A percentile compares a stretch with the other conserved stretches of the same genome.
Conservation (phyloP, 2,113 vertebrate species). For the Amia ocellicauda region DNA sequence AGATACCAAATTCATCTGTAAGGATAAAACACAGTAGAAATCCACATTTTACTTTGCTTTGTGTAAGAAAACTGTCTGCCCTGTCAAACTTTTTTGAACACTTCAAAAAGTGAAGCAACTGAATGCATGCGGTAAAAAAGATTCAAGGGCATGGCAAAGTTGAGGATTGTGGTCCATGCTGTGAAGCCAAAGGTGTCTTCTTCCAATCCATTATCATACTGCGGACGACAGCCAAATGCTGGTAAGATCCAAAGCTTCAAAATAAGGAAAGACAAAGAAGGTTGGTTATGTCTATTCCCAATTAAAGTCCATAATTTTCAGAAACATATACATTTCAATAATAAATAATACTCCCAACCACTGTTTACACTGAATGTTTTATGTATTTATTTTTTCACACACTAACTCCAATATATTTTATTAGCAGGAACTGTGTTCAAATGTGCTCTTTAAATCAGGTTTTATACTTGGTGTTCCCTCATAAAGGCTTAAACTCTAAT, state of each 20-base stretch:
- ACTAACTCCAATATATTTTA: no score
- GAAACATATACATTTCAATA: no score
- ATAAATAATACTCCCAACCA: no score
- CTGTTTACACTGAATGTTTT: no score
- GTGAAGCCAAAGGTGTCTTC: slow-evolving; percentile 87
- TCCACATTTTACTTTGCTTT: neutral
- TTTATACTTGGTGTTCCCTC: no score
- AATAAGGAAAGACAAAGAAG: slow-evolving; percentile 15
- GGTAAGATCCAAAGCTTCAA: slow-evolving; percentile 91
- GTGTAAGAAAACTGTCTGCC: slow-evolving; percentile 32
- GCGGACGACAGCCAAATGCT: slow-evolving; percentile 91
- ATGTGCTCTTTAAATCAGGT: no score
- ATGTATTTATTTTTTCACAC: no score
- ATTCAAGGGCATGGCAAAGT: slow-evolving; percentile 90
- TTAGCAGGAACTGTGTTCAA: no score
- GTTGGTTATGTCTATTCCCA: no score
- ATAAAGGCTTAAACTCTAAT: no score
- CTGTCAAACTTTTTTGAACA: slow-evolving; percentile 71
- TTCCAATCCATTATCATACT: slow-evolving; percentile 92
- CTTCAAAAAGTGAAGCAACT: slow-evolving; percentile 90
- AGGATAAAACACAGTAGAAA: no score
- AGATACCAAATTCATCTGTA: no score
- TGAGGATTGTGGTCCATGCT: slow-evolving; percentile 92
- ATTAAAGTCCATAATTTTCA: neutral
- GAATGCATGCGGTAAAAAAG: slow-evolving; percentile 98